Conservation (phyloP, 2,113 vertebrate species). For the Apus apus region DNA sequence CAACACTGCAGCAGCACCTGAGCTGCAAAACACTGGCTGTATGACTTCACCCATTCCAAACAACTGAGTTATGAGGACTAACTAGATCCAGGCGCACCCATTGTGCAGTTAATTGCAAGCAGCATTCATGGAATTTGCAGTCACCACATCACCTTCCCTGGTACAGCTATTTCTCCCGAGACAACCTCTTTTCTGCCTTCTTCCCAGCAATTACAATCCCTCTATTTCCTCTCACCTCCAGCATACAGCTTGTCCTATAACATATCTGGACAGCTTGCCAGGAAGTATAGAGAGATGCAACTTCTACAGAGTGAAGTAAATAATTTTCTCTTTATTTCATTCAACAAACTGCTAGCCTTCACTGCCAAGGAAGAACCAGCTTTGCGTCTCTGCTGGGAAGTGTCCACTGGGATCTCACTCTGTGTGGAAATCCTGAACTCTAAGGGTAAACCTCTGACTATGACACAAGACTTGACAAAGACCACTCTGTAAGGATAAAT, state of each 20-base stretch:
- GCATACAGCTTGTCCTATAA: not conserved
- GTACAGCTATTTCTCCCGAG: not conserved
- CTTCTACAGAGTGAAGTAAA: not conserved
- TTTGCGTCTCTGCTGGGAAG: not conserved
- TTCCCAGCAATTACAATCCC: not conserved
- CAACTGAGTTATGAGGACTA: rapidly evolving
- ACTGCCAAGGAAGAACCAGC: not conserved
- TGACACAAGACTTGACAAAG: not conserved
- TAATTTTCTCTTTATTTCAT: not conserved
- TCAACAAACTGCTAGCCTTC: not conserved
- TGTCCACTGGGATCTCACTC: not conserved
- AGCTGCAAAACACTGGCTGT: not conserved
- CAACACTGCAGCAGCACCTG: not conserved
- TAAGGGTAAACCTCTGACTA: too few species aligned
- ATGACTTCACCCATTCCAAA: not conserved
- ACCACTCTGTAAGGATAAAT: not conserved
- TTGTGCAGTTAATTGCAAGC: not conserved
- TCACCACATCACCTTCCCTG: not conserved
- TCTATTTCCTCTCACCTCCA: not conserved
- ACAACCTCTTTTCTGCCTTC: not conserved
- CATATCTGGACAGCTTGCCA: not conserved
- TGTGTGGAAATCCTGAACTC: not conserved
- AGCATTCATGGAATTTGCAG: not conserved
- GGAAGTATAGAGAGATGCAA: not conserved
- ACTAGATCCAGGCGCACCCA: not conserved